Evolutionary conservation across 1,140 invertebrate species (phyloP), one percentile per base, ranked within the genome.

Genomic region (Achatina immaculata): DNA sequence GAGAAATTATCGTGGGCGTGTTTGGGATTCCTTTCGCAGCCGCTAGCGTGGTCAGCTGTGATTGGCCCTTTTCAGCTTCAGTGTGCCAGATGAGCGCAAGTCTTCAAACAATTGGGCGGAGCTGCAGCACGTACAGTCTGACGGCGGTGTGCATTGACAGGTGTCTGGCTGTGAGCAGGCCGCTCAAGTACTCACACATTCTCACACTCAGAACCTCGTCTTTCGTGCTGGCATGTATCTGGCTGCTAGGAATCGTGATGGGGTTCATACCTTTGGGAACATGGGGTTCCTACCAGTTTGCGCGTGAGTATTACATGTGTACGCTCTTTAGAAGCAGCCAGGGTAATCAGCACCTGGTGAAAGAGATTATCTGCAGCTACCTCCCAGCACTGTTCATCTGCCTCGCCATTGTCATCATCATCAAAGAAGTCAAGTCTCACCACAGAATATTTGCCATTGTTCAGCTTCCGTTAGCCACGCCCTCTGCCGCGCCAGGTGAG

Each of bases 371-470:
- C 40, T 80, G 78, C 40, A 76, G 69, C 38, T 78, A 81, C 62
- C 24, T 83, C 16, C 84, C 84, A 24, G 66, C 78, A 19, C 34
- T 65, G 31, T 51, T 82, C 43, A 77, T 83, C 9, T 0, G 77
- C 28, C 19, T 82, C 2, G 45, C 71, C 11, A 58, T 85, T n/a
- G 24, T 82, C 24, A 36, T 73, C 34, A 83, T 83, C 24, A 48
- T 81, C 14, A 74, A 81, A n/a, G 80, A 81, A 21, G 68, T 83
- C 19, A 81, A 68, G 24, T 77, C 75, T 4, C 84, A 85, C 31
- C 82, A 82, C 40, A 55, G 84, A 24, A 80, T 85, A 21, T 85
- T 85, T 42, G 76, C 78, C 14, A 71, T 83, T 4, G 65, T 85
- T 0, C 82, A 81, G 6, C 6, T 82, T 0, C 82, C 82, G 4